Evolutionary conservation across 2,888 invertebrate genomes (phyloP), one percentile per base, ranked within the genome.

Genomic region (Endomychus coccineus): DNA sequence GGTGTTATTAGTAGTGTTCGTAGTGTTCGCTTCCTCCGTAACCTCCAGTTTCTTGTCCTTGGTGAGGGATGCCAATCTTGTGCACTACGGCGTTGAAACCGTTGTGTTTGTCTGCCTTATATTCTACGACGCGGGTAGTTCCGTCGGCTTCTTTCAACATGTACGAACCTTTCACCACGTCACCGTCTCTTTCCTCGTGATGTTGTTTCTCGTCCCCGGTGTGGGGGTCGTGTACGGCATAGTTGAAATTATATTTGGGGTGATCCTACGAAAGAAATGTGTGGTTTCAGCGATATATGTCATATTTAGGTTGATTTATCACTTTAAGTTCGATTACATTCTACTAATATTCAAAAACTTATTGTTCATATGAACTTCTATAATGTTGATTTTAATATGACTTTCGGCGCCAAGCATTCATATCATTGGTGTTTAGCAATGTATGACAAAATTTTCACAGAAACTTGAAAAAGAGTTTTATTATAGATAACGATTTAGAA

Each of bases 131-230:
- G 15, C 56, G 39, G n/a, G 54, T 56, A 2, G 56, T 51, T 24
- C 19, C 76, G 63, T 47, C 75, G 67, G 54, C 75, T 73, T 55
- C 55, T 3, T 73, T 57, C 5, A 77, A 59, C 1, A 71, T 71
- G 64, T 77, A 77, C 25, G 69, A 66, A 5, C 77, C 77, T 61
- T 76, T 76, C 21, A 77, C 77, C 52, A 71, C 69, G 57, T 77
- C 76, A 1, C 77, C 76, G 40, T 76, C 74, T 23, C 77, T 68
- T 49, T 75, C 74, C 62, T 77, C 77, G 67, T 72, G 71, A 27
- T 55, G 55, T 39, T 55, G 55, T 36, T 56, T 56, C 22, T 51
- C 48, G 36, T 56, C 56, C 0, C 56, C 56, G 6, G 56, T 56
- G 33, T 54, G 54, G 11, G 54, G 54, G 29, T 56, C 56, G 36